Evolutionary conservation across 1,140 invertebrate genomes (phyloP).

Genomic region (Carposina sasakii): DNA sequence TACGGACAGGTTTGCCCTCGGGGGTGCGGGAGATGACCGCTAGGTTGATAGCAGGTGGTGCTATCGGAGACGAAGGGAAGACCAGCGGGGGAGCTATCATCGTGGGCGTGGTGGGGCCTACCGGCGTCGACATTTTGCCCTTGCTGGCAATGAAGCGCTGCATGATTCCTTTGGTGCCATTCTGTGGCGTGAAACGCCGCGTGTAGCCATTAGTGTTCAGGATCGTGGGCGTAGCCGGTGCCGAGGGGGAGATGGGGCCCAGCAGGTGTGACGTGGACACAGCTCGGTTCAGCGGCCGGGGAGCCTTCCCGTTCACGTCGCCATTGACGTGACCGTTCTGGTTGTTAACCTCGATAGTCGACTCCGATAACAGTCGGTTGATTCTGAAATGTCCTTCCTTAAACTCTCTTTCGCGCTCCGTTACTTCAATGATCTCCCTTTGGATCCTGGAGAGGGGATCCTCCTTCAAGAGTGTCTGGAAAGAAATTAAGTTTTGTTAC

Average conservation of each 20-base stretch:
- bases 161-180: conserved; percentile 82
- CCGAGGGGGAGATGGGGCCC: conserved; percentile 52
- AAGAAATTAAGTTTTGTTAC: too few species aligned
- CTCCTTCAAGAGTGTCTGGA: conserved; percentile 70
- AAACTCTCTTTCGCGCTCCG: conserved; percentile 78
- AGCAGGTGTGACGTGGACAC: conserved; percentile 75
- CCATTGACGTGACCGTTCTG: conserved; percentile 59
- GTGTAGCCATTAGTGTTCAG: conserved; percentile 63
- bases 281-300: conserved; percentile 72
- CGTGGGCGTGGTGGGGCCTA: conserved; percentile 41
- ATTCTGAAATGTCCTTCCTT: conserved; percentile 74
- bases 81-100: conserved; percentile 33
- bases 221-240: conserved; percentile 35
- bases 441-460: conserved; percentile 78
- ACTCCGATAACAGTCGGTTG: conserved; percentile 60
- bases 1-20: conserved; percentile 74
- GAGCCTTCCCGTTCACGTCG: conserved; percentile 55
- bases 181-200: conserved; percentile 74
- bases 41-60: conserved; percentile 34
- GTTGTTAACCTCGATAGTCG: conserved; percentile 54
- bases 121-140: conserved; percentile 74
- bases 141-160: conserved; percentile 83
- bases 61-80: conserved; percentile 33
- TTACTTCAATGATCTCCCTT: conserved; percentile 80
- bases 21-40: conserved; percentile 66